Base-by-base conservation (phyloP, 92 coral and sea anemone species). In the Phenganax stokvisi region DNA sequence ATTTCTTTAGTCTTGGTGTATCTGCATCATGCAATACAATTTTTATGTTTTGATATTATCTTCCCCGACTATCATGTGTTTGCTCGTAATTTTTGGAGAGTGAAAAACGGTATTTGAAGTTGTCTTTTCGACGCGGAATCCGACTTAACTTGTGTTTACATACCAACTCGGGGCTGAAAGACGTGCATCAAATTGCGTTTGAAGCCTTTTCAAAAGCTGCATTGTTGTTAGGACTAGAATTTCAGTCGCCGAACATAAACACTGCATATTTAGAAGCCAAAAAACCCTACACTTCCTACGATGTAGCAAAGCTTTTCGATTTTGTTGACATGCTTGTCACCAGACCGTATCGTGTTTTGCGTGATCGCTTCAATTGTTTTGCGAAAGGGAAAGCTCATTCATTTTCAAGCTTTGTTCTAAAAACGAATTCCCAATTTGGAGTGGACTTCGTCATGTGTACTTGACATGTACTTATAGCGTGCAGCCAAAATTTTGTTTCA, bases 241-340 rank as follows among this genome's bases (percentile, higher is more conserved):
- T 68, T 15, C 73, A 68, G 5, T 68, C 73, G 29, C 13, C 16
- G 10, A 37, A 15, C 30, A 10, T 54, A 54, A n/a, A 75, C 66
- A 57, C 16, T 11, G 20, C 78, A 73, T 53, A 56, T 73, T 73
- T 73, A 53, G 0, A 55, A 75, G 52, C 57, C 52, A 29, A 75
- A 27, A 75, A 6, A 54, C 6, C 15, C 65, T 30, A 72, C 29
- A 29, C 31, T 76, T 76, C 70, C 70, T 70, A 76, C 81, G 71
- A 69, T 28, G 8, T 57, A 57, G 20, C 30, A 28, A 12, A 59
- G 55, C 25, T 10, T 52, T 57, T 76, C 13, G 66, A 20, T 59
- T 76, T 76, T 76, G 81, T 76, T 76, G 58, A 76, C 81, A 59
- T 60, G 81, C 15, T 76, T 58, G 81, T 76, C 81, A 54, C 30